These are phyloP conservation scores for Silurus meridionalis DNA, from an alignment of 2,113 vertebrate species.

Conservation along the genomic window DNA sequence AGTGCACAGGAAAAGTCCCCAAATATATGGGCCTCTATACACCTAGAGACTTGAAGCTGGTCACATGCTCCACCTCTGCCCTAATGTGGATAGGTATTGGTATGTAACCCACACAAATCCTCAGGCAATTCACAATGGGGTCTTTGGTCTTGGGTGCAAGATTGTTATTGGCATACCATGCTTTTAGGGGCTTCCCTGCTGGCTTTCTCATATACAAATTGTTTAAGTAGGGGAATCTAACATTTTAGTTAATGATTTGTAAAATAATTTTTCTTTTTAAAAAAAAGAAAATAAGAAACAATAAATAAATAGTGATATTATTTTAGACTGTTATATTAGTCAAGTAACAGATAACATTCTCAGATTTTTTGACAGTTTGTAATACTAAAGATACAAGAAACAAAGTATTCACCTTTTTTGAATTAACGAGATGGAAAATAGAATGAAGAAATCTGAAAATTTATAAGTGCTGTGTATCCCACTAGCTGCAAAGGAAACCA, in stretches of 20 bases:
- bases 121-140: too few relatives aligned
- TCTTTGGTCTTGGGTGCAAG: too few relatives aligned
- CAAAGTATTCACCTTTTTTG: not conserved
- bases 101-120: too few relatives aligned
- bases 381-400: not conserved
- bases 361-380: too few relatives aligned
- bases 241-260: not conserved
- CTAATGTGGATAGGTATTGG: too few relatives aligned
- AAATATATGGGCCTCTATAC: too few relatives aligned
- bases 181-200: too few relatives aligned
- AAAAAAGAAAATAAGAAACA: not conserved
- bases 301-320: not conserved
- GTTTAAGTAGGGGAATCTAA: not conserved
- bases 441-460: too few relatives aligned
- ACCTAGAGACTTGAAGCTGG: too few relatives aligned
- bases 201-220: not conserved
- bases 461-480: not conserved
- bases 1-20: too few relatives aligned
- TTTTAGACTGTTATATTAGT: not conserved
- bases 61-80: too few relatives aligned
- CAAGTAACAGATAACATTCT: not conserved
- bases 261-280: not conserved
- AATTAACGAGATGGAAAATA: not conserved
- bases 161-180: too few relatives aligned
- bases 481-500: not conserved